Conservation (phyloP, 2,888 invertebrate species). For the Tribolium freemani region DNA sequence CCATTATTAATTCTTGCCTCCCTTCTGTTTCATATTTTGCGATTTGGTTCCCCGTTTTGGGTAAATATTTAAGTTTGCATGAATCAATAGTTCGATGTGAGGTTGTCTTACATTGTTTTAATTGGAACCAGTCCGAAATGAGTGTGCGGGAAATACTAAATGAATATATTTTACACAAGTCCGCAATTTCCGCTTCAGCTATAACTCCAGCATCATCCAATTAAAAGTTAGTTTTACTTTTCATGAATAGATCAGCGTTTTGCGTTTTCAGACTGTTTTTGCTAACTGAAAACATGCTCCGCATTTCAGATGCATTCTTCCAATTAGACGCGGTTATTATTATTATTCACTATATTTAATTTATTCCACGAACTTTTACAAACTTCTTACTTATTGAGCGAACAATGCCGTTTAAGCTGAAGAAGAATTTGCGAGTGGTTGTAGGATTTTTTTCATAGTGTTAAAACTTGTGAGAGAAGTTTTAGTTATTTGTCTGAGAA, state of each 20-base stretch:
- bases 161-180: constrained; percentile 41
- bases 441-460: too few species aligned
- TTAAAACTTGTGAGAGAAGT: too few species aligned
- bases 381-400: background rate
- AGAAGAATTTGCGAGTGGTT: background rate
- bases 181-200: constrained; percentile 38
- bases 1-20: constrained; percentile 42
- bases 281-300: background rate
- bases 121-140: background rate
- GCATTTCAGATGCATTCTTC: background rate
- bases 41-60: constrained; percentile 4
- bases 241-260: constrained; percentile 39
- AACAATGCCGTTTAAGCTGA: background rate
- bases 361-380: background rate
- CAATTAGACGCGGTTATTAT: background rate
- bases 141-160: constrained; percentile 13
- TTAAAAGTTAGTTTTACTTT: constrained; percentile 48
- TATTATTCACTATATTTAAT: background rate
- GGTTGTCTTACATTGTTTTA: background rate
- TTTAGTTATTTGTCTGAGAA: too few species aligned
- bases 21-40: constrained; percentile 28
- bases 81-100: constrained; percentile 12
- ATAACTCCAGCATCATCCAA: constrained; percentile 45
- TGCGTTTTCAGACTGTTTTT: constrained; percentile 10
- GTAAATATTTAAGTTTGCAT: constrained; percentile 28